Evolutionary conservation across 2,113 vertebrate genomes (phyloP), one percentile per base, ranked within the genome.

Genomic region (Proteles cristata): DNA sequence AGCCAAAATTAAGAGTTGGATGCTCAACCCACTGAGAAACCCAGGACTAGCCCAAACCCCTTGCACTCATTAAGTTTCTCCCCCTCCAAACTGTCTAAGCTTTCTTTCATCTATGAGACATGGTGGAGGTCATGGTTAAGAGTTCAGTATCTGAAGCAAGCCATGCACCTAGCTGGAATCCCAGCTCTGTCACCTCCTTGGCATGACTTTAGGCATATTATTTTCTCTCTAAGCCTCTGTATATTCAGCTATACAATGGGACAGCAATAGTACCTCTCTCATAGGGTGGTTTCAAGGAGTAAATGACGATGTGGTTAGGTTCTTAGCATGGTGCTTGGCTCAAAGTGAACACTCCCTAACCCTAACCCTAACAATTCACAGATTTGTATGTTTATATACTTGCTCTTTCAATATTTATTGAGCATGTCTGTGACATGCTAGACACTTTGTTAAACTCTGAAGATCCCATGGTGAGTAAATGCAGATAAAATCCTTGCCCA

Each of bases 391-490:
- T 79, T 79, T 84, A 35, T 69, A 35, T 53, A 58, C 5, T 26
- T 50, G 48, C 95, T 69, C 53, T 92, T 93, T 71, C 33, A 87
- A 55, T 94, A 69, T 83, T 95, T 95, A 82, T 61, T 85, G 80
- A 81, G 35, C 53, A n/a, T n/a, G 33, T 43, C 76, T 43, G 16
- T 28, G 43, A 23, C 25, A 61, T 35, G 39, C 9, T 53, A 88
- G 25, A 71, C 16, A 69, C n/a, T 35, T 82, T 87, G 48, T 63
- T 55, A 50, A 68, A 55, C 80, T 81, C 80, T 76, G 69, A 48
- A 45, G 68, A 96, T 53, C n/a, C 74, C 68, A 7, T 19, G 35
- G 31, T 43, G 50, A 90, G 15, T 83, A 95, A 69, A 68, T 7
- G 39, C 45, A 91, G 61, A 76, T 63, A 82, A 82, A 89, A 87